Base-by-base conservation (phyloP, 2,888 invertebrate genomes). In the Catonia carolina region DNA sequence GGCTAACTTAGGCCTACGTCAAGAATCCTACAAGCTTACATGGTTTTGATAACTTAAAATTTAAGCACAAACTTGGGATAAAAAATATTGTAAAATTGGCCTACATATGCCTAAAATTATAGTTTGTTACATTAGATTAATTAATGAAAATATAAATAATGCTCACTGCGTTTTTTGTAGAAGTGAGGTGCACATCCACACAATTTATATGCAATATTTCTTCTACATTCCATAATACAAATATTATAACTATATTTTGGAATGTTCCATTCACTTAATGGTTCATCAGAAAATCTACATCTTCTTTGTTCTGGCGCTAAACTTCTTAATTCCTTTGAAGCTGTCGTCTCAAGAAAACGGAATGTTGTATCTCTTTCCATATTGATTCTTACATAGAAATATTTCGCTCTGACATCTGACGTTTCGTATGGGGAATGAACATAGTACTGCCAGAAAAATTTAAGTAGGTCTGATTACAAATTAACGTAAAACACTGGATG, bases 351-450 rank as follows among this genome's bases (percentile, higher is more conserved):
- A 57, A 59, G 53, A 53, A 62, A 64, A 23, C 57, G 59, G 56
- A 66, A 66, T 1, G 63, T 60, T 1, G 66, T 65, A 47, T 67
- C 67, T 33, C 63, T 50, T 45, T 66, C 67, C 62, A 62, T 64
- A 33, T 61, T 62, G 7, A 59, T 59, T 4, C 17, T 12, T 7
- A 67, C 64, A 0, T 74, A 73, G 51, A 55, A 66, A 55, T 53
- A 62, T 17, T 75, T 75, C 1, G 76, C 70, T 0, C 75, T 74
- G 0, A 75, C 69, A 61, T 81, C 79, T 18, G 76, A 69, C 1
- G 81, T 70, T 61, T 83, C 82, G 65, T 77, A 76, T 2, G 79
- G 77, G 0, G 82, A 82, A 67, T 83, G 82, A 1, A 78, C 65
- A 68, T 77, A 80, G 65, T 79, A 78, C 82, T 82, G 67, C 0